These are phyloP conservation scores for Leptodirus hochenwartii DNA, from an alignment of 2,888 invertebrate genomes.

Conservation along the genomic window DNA sequence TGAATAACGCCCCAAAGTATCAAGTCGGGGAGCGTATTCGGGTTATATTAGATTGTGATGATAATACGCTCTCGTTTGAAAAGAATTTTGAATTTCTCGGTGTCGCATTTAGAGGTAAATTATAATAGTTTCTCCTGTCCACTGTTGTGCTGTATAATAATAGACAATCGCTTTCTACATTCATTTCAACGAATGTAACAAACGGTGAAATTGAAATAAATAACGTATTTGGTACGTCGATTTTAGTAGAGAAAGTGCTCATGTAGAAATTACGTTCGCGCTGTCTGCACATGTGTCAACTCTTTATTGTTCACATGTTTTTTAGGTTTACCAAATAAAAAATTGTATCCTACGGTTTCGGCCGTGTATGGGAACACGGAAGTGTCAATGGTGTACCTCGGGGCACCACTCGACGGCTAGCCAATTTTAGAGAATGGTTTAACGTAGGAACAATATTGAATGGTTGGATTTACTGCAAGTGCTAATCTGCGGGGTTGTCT, in stretches of 20 bases:
- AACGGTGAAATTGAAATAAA: too few species aligned
- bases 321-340: conserved; percentile 78
- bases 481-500: conserved; percentile 14
- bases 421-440: conserved; percentile 15
- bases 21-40: conserved; percentile 95
- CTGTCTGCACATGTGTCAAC: too few species aligned
- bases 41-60: conserved; percentile 95
- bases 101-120: conserved; percentile 88
- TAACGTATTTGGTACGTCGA: too few species aligned
- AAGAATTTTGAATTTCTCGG: conserved; percentile 97
- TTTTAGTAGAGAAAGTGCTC: too few species aligned
- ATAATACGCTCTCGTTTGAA: conserved; percentile 91
- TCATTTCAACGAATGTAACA: too few species aligned
- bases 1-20: conserved; percentile 95
- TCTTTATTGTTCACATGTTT: conserved; percentile 10
- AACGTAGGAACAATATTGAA: too few species aligned
- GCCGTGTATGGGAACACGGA: conserved; percentile 99
- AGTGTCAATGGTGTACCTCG: conserved; percentile 97
- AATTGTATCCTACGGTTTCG: conserved; percentile 87
- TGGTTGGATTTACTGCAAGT: conserved; percentile 10
- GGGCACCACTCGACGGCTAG: conserved; percentile 92
- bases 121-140: conserved; percentile 9
- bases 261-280: too few species aligned
- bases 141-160: not conserved
- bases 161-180: too few species aligned